Conservation (phyloP, 2,888 invertebrate species). For the Erebia palarica region DNA sequence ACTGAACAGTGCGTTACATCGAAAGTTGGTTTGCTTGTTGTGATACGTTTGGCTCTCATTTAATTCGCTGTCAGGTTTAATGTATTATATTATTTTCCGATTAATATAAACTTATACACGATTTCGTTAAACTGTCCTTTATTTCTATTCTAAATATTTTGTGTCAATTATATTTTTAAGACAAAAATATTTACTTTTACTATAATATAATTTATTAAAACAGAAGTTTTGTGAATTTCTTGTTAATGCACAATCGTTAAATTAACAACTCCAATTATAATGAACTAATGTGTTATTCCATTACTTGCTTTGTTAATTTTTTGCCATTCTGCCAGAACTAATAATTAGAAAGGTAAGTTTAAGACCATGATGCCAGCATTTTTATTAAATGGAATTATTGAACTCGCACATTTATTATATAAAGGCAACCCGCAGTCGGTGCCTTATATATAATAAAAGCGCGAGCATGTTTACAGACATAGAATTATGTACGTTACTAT, state of each 20-base stretch:
- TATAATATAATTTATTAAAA: background rate
- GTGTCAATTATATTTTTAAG: constrained; percentile 32
- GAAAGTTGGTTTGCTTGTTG: too few relatives aligned
- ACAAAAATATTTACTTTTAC: constrained; percentile 6
- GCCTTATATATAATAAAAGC: too few relatives aligned
- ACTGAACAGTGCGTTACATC: too few relatives aligned
- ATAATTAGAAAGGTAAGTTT: too few relatives aligned
- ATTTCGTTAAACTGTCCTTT: constrained; percentile 1
- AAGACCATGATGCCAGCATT: background rate
- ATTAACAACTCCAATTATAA: background rate
- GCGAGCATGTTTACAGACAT: background rate
- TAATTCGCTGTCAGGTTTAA: background rate
- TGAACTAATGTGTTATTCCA: background rate
- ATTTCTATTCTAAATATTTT: background rate
- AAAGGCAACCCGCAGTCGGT: background rate
- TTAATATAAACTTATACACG: constrained; percentile 1
- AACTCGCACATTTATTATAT: background rate
- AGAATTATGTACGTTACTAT: background rate
- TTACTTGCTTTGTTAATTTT: background rate
- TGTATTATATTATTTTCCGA: constrained; percentile 1
- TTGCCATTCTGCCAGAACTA: too few relatives aligned
- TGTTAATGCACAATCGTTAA: background rate
- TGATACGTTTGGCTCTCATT: background rate
- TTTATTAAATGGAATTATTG: background rate
- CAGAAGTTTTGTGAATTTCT: background rate